Base-by-base conservation (phyloP, 1,140 invertebrate species). In the Ptiloglossa arizonensis region DNA sequence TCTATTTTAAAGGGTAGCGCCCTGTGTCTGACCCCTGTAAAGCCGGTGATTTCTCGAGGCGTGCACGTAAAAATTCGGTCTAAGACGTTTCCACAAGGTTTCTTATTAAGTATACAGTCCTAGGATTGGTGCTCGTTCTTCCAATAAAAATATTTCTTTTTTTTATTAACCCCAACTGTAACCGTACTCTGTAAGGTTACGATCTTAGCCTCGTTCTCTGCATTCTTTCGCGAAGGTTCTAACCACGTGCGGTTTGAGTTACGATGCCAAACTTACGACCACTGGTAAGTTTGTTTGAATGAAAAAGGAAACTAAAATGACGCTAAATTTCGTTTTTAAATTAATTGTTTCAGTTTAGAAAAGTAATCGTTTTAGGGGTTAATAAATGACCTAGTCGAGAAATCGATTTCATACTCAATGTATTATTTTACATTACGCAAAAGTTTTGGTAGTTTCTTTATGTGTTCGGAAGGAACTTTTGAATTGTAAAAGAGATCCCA, bases 1-100 rank as follows among this genome's bases (percentile, higher is more conserved):
- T 85, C 83, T 85, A 85, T 85, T 85, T 85, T 85, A 85, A 85
- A 64, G 74, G 74, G n/a, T 69, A 35, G 66, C 64, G 64, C 60
- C 41, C 38, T 29, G 56, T 46, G 8, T 70, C 29, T 83, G 64
- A 80, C 57, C 69, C 63, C 44, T 50, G 69, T 70, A 72, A 52
- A 56, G 29, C 68, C 73, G 75, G 22, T 27, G 32, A 79, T 60
- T 63, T 41, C 27, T 64, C 48, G 22, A 66, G 70, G 24, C 13
- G 59, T 72, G 27, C 29, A 17, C 29, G 24, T 48, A 59, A 57
- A 76, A 76, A 63, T 11, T 77, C 6, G 48, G 5, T 1, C 2
- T 1, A 29, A 38, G 17, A 15, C 41, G 5, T 38, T 69, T 41
- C 6, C 1, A 2, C 15, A 4, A 17, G 8, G 0, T 38, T 24